Conservation (phyloP, 2,888 invertebrate genomes). For the Chouioia cunea region DNA sequence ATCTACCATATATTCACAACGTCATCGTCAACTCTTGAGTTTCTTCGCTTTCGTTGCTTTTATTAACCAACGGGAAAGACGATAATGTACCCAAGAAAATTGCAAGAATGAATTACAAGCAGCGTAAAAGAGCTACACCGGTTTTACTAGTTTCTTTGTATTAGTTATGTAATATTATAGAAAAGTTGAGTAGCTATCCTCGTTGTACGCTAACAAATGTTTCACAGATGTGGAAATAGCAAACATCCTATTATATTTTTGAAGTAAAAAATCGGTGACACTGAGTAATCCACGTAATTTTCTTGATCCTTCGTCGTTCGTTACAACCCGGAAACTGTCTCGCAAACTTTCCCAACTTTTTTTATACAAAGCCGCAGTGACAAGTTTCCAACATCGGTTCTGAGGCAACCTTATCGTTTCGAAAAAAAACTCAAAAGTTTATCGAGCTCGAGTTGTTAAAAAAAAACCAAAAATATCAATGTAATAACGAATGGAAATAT, state of each 20-base stretch:
- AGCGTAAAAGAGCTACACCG: constrained; percentile 36
- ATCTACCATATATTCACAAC: constrained; percentile 12
- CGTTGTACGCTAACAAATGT: background rate
- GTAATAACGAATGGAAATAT: constrained; percentile 1
- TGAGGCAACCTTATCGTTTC: too few relatives aligned
- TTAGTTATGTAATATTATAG: background rate
- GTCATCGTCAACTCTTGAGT: constrained; percentile 3
- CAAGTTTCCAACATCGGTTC: too few relatives aligned
- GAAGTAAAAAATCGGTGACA: constrained; percentile 29
- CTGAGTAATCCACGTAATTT: constrained; percentile 14
- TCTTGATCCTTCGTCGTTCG: constrained; percentile 25
- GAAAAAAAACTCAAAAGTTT: background rate
- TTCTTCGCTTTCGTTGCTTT: background rate
- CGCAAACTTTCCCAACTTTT: too few relatives aligned
- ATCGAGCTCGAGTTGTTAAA: background rate
- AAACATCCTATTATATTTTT: background rate
- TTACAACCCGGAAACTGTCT: background rate
- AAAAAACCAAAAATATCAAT: constrained; percentile 3
- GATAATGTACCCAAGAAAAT: constrained; percentile 26
- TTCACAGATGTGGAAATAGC: background rate
- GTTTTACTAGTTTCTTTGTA: constrained; percentile 2
- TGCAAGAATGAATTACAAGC: background rate
- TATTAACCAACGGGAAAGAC: constrained; percentile 4
- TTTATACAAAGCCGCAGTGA: too few relatives aligned
- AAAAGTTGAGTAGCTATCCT: too few relatives aligned